These are phyloP conservation scores for Labia minor DNA, from an alignment of 2,888 invertebrate species.

Conservation along the genomic window DNA sequence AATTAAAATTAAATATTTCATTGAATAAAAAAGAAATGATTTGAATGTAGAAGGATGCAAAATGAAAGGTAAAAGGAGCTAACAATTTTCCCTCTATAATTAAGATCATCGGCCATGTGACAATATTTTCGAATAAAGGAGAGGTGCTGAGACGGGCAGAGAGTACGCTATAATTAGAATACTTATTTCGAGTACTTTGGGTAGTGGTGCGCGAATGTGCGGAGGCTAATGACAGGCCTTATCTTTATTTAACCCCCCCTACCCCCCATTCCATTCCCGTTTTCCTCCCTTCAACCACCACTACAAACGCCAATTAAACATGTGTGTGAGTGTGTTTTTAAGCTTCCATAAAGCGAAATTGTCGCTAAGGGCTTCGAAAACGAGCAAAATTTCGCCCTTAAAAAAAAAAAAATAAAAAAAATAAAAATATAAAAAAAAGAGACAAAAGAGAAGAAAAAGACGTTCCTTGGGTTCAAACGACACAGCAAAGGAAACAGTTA, in stretches of 20 bases:
- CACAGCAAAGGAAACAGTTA: conserved; percentile 7
- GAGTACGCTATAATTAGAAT: background rate
- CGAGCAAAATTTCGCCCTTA: background rate
- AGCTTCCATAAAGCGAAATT: conserved; percentile 2
- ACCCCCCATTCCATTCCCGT: too few relatives aligned
- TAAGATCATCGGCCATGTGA: too few relatives aligned
- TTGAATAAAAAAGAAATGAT: too few relatives aligned
- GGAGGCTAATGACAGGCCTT: conserved; percentile 5
- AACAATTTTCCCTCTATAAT: too few relatives aligned
- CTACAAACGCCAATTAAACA: background rate
- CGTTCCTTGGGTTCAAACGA: background rate
- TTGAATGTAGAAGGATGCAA: too few relatives aligned
- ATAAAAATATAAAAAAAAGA: too few relatives aligned
- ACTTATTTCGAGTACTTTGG: conserved; percentile 5
- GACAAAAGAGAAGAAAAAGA: conserved; percentile 13
- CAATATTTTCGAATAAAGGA: background rate
- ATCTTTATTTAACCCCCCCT: background rate
- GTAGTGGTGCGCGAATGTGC: background rate
- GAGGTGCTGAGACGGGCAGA: background rate
- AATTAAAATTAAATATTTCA: too few relatives aligned
- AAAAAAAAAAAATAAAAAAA: too few relatives aligned
- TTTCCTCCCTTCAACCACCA: background rate
- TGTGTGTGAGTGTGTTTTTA: conserved; percentile 1
- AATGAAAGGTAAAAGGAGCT: too few relatives aligned
- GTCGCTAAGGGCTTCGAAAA: background rate